phyloP scores from a whole-genome alignment of 1,140 invertebrate species.

The Papilio helenus region DNA sequence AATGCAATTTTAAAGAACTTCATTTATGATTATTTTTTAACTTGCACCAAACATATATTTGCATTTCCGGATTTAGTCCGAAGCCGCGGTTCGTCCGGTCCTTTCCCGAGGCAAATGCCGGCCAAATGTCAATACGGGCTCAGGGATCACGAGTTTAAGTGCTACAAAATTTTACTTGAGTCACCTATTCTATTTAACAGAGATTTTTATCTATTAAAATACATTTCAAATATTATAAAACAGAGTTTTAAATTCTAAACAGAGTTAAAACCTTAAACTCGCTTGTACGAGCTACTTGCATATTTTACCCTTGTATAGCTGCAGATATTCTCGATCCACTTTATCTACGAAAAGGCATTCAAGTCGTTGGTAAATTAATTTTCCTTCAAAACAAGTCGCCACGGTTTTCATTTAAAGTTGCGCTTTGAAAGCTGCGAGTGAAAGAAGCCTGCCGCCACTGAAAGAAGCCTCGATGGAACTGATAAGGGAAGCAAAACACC shows the following conservation, averaged over 20 bases:
- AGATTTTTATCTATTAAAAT: too few species aligned
- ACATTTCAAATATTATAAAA: too few species aligned
- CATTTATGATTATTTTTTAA: slow-evolving; percentile 32
- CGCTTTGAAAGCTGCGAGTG: slow-evolving; percentile 2
- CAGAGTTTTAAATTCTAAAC: too few species aligned
- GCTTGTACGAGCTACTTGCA: too few species aligned
- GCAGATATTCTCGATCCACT: too few species aligned
- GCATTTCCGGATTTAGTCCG: slow-evolving; percentile 55
- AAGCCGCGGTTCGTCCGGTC: slow-evolving; percentile 47
- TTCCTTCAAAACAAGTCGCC: not conserved
- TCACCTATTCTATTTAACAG: not conserved
- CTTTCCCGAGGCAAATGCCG: slow-evolving; percentile 52
- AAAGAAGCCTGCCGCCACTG: slow-evolving; percentile 7
- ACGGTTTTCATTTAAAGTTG: slow-evolving; percentile 34
- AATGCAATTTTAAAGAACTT: too few species aligned
- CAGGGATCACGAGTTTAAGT: slow-evolving; percentile 16
- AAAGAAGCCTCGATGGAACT: slow-evolving; percentile 31
- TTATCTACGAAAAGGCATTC: not conserved
- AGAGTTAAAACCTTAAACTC: too few species aligned
- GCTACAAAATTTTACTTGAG: slow-evolving; percentile 17
- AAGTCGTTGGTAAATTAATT: slow-evolving; percentile 18
- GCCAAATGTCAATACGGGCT: slow-evolving; percentile 54
- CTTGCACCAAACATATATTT: slow-evolving; percentile 55
- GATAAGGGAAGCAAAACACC: slow-evolving; percentile 40
- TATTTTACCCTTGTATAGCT: too few species aligned